Conservation (phyloP, 2,888 invertebrate genomes). For the Pachycephus smyrnensis region DNA sequence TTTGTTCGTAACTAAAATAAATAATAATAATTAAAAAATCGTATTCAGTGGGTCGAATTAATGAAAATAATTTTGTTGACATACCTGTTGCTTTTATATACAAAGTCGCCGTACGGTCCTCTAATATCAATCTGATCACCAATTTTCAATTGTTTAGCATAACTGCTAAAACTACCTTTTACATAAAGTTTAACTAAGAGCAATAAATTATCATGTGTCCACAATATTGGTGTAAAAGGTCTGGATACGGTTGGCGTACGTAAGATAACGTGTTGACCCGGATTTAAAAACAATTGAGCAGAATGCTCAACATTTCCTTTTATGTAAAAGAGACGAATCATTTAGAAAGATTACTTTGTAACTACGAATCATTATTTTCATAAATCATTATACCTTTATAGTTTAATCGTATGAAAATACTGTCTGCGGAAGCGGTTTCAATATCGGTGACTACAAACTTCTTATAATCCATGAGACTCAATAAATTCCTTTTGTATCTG, state of each 20-base stretch:
- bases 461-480: slow-evolving; percentile 39
- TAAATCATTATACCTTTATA: slow-evolving; percentile 35
- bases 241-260: slow-evolving; percentile 41
- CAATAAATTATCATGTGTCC: slow-evolving; percentile 41
- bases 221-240: slow-evolving; percentile 58
- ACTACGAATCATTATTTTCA: background rate
- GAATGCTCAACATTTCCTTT: background rate
- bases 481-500: slow-evolving; percentile 25
- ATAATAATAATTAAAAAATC: slow-evolving; percentile 8
- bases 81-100: slow-evolving; percentile 54
- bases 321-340: background rate
- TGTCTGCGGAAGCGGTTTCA: slow-evolving; percentile 32
- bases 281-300: slow-evolving; percentile 40
- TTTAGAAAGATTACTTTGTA: background rate
- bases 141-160: slow-evolving; percentile 40
- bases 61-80: slow-evolving; percentile 8
- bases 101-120: slow-evolving; percentile 61
- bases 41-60: background rate
- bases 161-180: slow-evolving; percentile 47
- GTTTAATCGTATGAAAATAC: slow-evolving; percentile 38
- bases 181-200: slow-evolving; percentile 55
- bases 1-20: slow-evolving; percentile 46
- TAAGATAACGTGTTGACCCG: slow-evolving; percentile 58
- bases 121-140: slow-evolving; percentile 49
- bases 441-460: slow-evolving; percentile 37